Percentiles rank a stretch among this genome's conserved stretches.
phyloP scores from a whole-genome alignment of 2,888 invertebrate species.

The Atethmia centrago region DNA sequence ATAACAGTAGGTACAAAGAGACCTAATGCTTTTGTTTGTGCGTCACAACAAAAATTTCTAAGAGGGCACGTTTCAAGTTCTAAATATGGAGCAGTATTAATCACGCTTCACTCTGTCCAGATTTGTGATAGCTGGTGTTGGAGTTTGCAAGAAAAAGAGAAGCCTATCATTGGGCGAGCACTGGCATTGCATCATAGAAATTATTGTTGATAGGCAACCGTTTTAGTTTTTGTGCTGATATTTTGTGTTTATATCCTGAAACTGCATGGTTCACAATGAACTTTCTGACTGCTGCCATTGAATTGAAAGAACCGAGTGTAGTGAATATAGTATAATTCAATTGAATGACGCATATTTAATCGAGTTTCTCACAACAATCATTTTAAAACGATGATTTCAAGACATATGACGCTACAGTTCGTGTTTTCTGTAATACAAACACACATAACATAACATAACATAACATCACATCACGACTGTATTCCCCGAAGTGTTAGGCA shows the following conservation, averaged over 20 bases:
- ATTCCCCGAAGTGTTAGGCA: too few species aligned
- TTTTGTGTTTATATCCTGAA: not conserved
- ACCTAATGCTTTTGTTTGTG: constrained; percentile 4
- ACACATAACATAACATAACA: not conserved
- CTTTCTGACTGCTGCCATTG: not conserved
- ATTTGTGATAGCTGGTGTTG: not conserved
- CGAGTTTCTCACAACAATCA: too few species aligned
- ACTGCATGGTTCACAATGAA: not conserved
- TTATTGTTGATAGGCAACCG: not conserved
- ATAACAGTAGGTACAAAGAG: constrained; percentile 4
- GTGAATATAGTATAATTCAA: not conserved
- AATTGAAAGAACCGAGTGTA: not conserved
- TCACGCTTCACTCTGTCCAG: not conserved
- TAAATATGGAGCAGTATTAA: not conserved
- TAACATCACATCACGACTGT: not conserved
- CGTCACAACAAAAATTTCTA: not conserved
- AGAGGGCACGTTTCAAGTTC: not conserved
- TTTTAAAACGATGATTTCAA: not conserved
- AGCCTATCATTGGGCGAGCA: not conserved
- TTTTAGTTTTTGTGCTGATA: not conserved
- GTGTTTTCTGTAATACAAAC: not conserved
- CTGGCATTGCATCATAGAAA: not conserved
- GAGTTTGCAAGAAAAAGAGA: not conserved
- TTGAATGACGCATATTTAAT: not conserved
- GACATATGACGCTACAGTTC: too few species aligned